A percentile compares a stretch with the other conserved stretches of the same genome.
phyloP scores from a whole-genome alignment of 2,888 invertebrate genomes.

The Patella caerulea region DNA sequence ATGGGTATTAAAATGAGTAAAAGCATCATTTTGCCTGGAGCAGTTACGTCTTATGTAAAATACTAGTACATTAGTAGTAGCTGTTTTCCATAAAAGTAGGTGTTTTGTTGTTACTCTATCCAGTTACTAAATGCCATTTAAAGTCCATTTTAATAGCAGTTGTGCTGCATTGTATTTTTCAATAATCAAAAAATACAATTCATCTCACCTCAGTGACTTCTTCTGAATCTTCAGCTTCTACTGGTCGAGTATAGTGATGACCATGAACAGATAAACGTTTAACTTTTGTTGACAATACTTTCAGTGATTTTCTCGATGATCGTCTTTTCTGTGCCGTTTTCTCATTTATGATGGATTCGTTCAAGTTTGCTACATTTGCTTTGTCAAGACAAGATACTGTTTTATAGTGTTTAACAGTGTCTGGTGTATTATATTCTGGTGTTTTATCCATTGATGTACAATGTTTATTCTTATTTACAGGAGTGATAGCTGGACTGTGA shows the following conservation, averaged over 20 bases:
- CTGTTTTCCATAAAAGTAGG: no score
- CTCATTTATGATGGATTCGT: slow-evolving; percentile 7
- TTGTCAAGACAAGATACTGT: not conserved
- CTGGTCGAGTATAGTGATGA: not conserved
- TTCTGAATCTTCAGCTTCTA: no score
- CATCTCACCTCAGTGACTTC: no score
- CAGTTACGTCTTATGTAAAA: no score
- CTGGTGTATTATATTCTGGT: slow-evolving; percentile 21
- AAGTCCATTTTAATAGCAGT: no score
- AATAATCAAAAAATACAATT: no score
- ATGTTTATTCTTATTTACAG: not conserved
- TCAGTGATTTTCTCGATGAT: slow-evolving; percentile 16
- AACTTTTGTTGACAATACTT: slow-evolving; percentile 16
- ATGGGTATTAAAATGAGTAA: no score
- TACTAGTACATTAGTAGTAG: no score
- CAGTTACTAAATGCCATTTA: no score
- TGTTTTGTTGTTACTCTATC: no score
- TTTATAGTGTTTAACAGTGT: slow-evolving; percentile 11
- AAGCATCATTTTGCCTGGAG: no score
- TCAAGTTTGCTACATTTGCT: not conserved
- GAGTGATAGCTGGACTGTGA: slow-evolving; percentile 21
- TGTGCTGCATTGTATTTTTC: no score
- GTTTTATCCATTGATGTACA: not conserved
- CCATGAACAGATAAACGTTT: slow-evolving; percentile 4
- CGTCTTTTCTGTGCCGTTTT: slow-evolving; percentile 1